Base-by-base conservation (phyloP, 1,140 invertebrate species). In the Anagrus nilaparvatae region DNA sequence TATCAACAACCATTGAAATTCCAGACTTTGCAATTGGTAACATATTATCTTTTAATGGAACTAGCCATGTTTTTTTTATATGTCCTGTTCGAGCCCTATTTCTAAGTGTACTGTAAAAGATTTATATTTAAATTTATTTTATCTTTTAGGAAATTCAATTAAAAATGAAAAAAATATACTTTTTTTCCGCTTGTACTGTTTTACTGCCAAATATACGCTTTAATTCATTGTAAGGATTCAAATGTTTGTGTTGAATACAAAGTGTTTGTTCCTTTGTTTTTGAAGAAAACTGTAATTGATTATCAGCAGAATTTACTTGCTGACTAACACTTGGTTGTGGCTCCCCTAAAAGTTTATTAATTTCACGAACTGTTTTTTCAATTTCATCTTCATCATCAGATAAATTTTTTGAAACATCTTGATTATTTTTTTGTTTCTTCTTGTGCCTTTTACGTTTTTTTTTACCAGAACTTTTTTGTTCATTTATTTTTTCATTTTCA, bases 141-240 rank as follows among this genome's bases (percentile, higher is more conserved):
- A 23, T 10, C 17, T 9, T 45, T 28, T 4, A 23, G 46, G 34
- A 4, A 37, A 40, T 28, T 13, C 32, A 18, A 43, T 41, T 16
- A 51, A 31, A 14, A 25, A 13, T 16, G n/a, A 40, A 16, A 27
- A 27, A 27, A 27, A 27, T 27, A 12, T 6, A 12, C 10, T 60
- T 71, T 53, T 77, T 72, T 52, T 82, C 79, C 38, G 70, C 69
- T 58, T 82, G 78, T 13, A 87, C 72, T 40, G 84, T 79, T 61
- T 81, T 82, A 8, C 81, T 79, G 5, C 89, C 88, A 74, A 93
- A 93, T 51, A 88, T 84, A 54, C 77, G 77, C 43, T 79, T 83
- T 46, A 92, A 67, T 68, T 94, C 90, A 67, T 87, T 85, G 39
- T 82, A 80, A 21, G 81, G 75, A 69, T 89, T 90, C 4, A 94